Evolutionary conservation across 2,113 vertebrate genomes (phyloP).

Genomic region (Puffinus mauretanicus): DNA sequence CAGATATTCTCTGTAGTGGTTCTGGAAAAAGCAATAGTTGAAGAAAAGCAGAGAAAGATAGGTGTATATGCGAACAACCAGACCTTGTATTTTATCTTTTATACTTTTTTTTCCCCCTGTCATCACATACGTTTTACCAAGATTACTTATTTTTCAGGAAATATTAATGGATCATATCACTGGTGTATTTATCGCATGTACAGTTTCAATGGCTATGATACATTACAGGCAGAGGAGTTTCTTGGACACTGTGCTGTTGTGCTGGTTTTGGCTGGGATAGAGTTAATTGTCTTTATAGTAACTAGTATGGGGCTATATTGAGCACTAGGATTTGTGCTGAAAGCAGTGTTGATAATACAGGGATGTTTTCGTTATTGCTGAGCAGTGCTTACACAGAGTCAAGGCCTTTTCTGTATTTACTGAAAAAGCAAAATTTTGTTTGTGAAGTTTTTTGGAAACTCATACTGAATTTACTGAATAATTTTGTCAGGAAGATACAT

Average conservation of each 20-base stretch:
- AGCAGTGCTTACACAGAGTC: too few relatives aligned
- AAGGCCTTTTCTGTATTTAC: background rate
- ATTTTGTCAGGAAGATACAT: background rate
- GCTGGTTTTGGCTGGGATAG: too few relatives aligned
- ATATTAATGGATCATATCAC: background rate
- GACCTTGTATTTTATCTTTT: background rate
- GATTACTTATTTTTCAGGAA: background rate
- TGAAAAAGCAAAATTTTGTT: background rate
- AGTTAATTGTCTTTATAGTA: too few relatives aligned
- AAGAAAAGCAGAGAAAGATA: background rate
- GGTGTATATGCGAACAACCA: background rate
- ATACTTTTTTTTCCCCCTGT: background rate
- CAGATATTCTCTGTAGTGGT: background rate
- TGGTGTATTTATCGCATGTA: background rate
- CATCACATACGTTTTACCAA: background rate
- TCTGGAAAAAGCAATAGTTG: background rate
- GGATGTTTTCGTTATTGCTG: too few relatives aligned
- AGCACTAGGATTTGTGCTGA: too few relatives aligned
- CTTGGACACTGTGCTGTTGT: background rate
- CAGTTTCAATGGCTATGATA: background rate
- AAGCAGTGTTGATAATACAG: too few relatives aligned
- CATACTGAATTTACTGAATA: background rate
- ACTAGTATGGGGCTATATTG: too few relatives aligned
- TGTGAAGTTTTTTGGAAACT: background rate
- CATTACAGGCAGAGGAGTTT: background rate